phyloP scores from a whole-genome alignment of 2,888 invertebrate genomes.

The Lepetodrilus schrolli region DNA sequence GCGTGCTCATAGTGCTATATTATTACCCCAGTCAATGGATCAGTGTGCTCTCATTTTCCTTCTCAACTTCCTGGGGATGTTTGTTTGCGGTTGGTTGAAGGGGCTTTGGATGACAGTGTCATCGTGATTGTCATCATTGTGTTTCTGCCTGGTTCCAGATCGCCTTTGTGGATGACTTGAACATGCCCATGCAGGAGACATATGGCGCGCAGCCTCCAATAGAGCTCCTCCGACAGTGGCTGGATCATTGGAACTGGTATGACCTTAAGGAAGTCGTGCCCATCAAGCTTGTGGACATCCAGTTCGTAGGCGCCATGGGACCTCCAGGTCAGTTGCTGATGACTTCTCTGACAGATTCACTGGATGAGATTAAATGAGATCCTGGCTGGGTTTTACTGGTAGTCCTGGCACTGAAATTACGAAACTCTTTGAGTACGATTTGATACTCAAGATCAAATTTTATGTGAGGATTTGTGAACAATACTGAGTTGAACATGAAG shows the following conservation, averaged over 20 bases:
- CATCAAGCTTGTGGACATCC: constrained; percentile 75
- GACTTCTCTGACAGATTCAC: too few species aligned
- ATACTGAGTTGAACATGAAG: too few species aligned
- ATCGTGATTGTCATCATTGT: not conserved
- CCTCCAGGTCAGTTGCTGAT: constrained; percentile 73
- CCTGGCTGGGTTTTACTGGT: too few species aligned
- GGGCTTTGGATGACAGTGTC: not conserved
- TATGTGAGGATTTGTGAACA: too few species aligned
- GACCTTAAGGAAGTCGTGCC: constrained; percentile 74
- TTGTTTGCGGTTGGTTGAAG: not conserved
- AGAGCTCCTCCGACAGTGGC: constrained; percentile 82
- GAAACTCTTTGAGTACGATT: too few species aligned
- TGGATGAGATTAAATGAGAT: too few species aligned
- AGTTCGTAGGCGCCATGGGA: constrained; percentile 75
- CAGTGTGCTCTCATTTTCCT: too few species aligned
- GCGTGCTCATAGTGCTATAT: too few species aligned
- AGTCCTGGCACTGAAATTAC: too few species aligned
- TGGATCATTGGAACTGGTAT: constrained; percentile 76
- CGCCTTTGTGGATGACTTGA: constrained; percentile 96
- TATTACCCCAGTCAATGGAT: too few species aligned
- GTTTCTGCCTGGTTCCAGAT: constrained; percentile 78
- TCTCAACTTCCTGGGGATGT: too few species aligned
- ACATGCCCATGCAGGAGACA: constrained; percentile 91
- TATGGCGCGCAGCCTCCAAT: constrained; percentile 97
- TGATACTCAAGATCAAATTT: too few species aligned